These are phyloP conservation scores for Adrianichthys oophorus DNA, from an alignment of 2,797 vertebrate genomes.

Conservation along the genomic window DNA sequence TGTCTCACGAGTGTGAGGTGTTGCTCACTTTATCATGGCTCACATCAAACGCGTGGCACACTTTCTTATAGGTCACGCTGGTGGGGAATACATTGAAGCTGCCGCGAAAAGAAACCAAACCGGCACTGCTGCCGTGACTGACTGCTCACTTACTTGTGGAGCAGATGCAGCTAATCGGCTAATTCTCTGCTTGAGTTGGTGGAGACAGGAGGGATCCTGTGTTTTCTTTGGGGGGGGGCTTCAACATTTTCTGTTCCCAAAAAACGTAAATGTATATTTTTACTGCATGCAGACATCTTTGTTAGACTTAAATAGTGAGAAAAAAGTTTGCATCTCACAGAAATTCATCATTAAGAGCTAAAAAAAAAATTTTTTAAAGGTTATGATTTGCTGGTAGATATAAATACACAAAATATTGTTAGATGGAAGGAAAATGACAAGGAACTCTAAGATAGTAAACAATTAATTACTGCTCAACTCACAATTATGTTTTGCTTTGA, in stretches of 20 bases:
- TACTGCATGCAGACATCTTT: no score
- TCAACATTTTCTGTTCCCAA: conserved; percentile 54
- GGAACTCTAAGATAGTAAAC: no score
- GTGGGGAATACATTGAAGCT: conserved; percentile 9
- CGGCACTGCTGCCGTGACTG: conserved; percentile 12
- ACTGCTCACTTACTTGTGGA: conserved; percentile 24
- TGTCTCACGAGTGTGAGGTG: conserved; percentile 61
- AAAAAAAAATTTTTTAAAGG: no score
- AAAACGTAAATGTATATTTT: conserved; percentile 4
- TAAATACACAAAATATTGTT: no score
- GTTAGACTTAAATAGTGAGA: no score
- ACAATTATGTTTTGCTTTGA: conserved; percentile 52
- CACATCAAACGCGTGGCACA: conserved; percentile 30
- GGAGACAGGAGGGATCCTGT: conserved; percentile 40
- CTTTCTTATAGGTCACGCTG: conserved; percentile 14
- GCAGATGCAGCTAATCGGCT: conserved; percentile 36
- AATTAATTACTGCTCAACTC: no score
- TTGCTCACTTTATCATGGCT: conserved; percentile 64
- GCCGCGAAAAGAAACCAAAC: conserved; percentile 17
- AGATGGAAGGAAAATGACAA: no score
- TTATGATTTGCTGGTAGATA: no score
- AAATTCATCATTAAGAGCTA: no score
- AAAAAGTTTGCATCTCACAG: no score
- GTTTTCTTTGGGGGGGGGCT: conserved; percentile 44
- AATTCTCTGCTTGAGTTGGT: conserved; percentile 40